Evolutionary conservation across 2,113 vertebrate species (phyloP).

Genomic region (Myocastor coypus): DNA sequence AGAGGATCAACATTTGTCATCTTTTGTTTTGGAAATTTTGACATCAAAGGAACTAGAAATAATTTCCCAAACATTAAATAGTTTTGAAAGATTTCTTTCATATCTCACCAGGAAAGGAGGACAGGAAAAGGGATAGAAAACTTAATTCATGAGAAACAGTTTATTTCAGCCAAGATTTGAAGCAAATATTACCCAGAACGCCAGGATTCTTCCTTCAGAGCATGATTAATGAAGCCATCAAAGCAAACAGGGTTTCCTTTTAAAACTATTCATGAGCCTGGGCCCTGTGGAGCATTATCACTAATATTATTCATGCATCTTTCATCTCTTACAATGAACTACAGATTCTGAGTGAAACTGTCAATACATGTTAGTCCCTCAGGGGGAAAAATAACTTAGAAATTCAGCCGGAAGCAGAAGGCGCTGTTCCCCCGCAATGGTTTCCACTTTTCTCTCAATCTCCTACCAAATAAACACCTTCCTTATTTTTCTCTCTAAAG

Average conservation of each 20-base stretch:
- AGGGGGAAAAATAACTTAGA: neutral
- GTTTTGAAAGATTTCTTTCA: constrained; percentile 34
- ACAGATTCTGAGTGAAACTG: constrained; percentile 37
- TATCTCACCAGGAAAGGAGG: neutral
- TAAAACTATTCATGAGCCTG: constrained; percentile 51
- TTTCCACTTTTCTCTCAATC: neutral
- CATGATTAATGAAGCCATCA: constrained; percentile 40
- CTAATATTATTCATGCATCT: constrained; percentile 47
- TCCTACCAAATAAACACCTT: neutral
- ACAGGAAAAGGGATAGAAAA: neutral
- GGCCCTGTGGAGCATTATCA: neutral
- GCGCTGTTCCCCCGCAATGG: neutral
- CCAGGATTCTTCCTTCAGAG: neutral
- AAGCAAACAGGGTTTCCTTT: constrained; percentile 40
- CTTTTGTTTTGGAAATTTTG: neutral
- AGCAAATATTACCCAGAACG: neutral
- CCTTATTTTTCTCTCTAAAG: neutral
- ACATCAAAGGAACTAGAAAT: neutral
- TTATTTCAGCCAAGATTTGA: constrained; percentile 15
- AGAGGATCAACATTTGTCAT: neutral
- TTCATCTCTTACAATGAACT: constrained; percentile 47
- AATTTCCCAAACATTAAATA: neutral
- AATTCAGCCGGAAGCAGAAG: constrained; percentile 33
- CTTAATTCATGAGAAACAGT: neutral
- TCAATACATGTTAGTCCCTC: constrained; percentile 7